phyloP scores from a whole-genome alignment of 2,888 invertebrate species.

The Pedicia rivosa region DNA sequence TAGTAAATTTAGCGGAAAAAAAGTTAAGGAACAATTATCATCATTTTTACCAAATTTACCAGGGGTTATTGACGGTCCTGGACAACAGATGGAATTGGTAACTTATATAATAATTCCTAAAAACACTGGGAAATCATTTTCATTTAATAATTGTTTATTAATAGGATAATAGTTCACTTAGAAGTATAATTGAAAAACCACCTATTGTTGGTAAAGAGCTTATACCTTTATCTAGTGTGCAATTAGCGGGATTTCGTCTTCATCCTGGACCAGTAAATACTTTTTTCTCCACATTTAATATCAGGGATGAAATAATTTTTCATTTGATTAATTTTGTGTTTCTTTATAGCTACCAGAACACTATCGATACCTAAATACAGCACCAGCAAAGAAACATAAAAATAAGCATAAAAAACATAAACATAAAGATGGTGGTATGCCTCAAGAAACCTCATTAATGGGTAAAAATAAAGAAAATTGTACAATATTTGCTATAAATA shows the following conservation, averaged over 20 bases:
- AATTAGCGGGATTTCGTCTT: slow-evolving; percentile 82
- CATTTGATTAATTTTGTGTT: slow-evolving; percentile 10
- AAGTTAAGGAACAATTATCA: slow-evolving; percentile 85
- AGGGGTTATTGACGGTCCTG: slow-evolving; percentile 88
- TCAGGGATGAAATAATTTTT: not conserved
- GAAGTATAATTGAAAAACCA: slow-evolving; percentile 90
- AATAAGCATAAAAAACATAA: slow-evolving; percentile 92
- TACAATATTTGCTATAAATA: not conserved
- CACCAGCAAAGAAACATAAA: slow-evolving; percentile 85
- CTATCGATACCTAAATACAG: slow-evolving; percentile 81
- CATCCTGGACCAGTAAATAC: slow-evolving; percentile 91
- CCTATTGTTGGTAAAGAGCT: slow-evolving; percentile 86
- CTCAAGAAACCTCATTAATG: slow-evolving; percentile 59
- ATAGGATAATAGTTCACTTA: slow-evolving; percentile 66
- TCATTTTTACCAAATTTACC: slow-evolving; percentile 91
- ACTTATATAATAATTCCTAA: slow-evolving; percentile 8
- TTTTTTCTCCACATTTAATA: slow-evolving; percentile 1
- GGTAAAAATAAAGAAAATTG: slow-evolving; percentile 31
- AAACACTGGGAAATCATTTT: slow-evolving; percentile 9
- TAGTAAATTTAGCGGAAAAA: slow-evolving; percentile 94
- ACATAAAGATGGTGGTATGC: slow-evolving; percentile 72
- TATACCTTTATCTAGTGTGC: slow-evolving; percentile 68
- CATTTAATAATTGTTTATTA: slow-evolving; percentile 17
- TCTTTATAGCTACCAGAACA: slow-evolving; percentile 76
- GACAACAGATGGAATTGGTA: slow-evolving; percentile 43